These are phyloP conservation scores for Drosophila tropicalis DNA, from an alignment of 1,140 invertebrate genomes.

Conservation along the genomic window DNA sequence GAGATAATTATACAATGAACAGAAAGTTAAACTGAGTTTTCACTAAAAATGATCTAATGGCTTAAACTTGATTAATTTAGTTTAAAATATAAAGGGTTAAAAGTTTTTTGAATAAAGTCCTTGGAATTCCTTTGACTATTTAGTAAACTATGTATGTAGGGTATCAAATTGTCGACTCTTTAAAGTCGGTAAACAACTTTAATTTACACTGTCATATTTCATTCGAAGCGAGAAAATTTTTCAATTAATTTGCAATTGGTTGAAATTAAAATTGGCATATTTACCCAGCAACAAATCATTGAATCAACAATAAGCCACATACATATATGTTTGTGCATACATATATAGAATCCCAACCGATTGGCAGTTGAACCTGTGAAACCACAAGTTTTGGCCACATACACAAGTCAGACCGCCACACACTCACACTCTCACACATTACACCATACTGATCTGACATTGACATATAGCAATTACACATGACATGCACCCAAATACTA, in stretches of 20 bases:
- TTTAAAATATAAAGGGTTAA: too few species aligned
- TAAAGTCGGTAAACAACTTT: background rate
- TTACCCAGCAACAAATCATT: conserved; percentile 29
- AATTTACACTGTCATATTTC: conserved; percentile 5
- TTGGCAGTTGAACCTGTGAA: conserved; percentile 23
- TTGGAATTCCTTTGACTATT: too few species aligned
- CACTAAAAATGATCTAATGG: too few species aligned
- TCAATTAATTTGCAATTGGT: conserved; percentile 9
- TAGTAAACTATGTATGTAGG: background rate
- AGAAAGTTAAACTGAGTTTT: too few species aligned
- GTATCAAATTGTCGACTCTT: background rate
- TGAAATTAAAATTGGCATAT: conserved; percentile 13
- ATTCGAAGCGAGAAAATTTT: background rate
- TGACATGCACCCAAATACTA: conserved; percentile 53
- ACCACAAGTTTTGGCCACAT: conserved; percentile 34
- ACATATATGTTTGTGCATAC: too few species aligned
- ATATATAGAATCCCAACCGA: conserved; percentile 1
- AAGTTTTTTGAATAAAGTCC: too few species aligned
- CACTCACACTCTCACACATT: conserved; percentile 20
- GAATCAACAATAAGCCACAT: conserved; percentile 25
- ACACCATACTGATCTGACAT: conserved; percentile 44
- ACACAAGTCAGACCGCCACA: conserved; percentile 12
- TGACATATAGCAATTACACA: conserved; percentile 77
- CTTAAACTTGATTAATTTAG: too few species aligned
- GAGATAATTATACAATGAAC: too few species aligned